Conservation (phyloP, 2,888 invertebrate genomes). For the Tuta absoluta region DNA sequence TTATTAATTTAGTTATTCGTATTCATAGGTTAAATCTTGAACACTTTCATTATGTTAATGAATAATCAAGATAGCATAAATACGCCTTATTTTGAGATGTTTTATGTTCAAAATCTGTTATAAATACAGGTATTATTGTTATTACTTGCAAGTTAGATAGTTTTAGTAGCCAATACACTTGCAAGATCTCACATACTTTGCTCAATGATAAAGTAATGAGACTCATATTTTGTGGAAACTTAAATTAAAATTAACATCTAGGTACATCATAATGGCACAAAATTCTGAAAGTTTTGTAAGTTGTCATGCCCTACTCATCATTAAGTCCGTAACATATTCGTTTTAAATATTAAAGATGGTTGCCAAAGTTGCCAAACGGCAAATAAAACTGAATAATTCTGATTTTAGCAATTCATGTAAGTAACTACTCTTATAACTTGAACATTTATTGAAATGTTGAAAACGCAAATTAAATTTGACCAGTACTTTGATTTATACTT, state of each 20-base stretch:
- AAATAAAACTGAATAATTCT: too few relatives aligned
- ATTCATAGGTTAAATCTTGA: constrained; percentile 17
- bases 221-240: constrained; percentile 2
- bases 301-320: neutral
- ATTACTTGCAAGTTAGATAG: constrained; percentile 35
- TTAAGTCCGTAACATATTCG: neutral
- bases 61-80: constrained; percentile 19
- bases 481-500: too few relatives aligned
- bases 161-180: constrained; percentile 37
- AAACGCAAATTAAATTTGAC: too few relatives aligned
- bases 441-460: too few relatives aligned
- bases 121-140: constrained; percentile 17
- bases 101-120: constrained; percentile 16
- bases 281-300: neutral
- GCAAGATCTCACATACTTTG: constrained; percentile 33
- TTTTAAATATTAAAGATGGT: too few relatives aligned
- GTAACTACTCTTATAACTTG: too few relatives aligned
- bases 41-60: constrained; percentile 15
- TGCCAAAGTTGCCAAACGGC: too few relatives aligned
- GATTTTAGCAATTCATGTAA: too few relatives aligned
- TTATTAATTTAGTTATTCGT: constrained; percentile 4
- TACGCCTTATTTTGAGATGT: neutral
- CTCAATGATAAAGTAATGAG: constrained; percentile 24
- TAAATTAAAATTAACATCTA: constrained; percentile 1
- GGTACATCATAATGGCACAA: constrained; percentile 4